phyloP scores from a whole-genome alignment of 2,113 vertebrate genomes.

The Pagrus major region DNA sequence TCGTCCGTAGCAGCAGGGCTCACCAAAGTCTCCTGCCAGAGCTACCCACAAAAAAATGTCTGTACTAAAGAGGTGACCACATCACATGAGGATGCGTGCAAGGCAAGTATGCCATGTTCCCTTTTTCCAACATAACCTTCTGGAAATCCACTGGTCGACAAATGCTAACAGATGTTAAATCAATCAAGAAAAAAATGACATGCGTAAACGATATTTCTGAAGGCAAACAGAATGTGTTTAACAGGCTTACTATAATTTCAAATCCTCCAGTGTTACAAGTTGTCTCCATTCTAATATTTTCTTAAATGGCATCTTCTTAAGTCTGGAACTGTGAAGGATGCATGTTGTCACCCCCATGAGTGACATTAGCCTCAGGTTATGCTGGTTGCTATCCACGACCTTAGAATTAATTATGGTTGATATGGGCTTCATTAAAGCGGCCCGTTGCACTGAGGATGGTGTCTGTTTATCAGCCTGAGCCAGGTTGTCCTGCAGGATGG shows the following conservation, averaged over 20 bases:
- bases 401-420: constrained; percentile 78
- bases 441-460: constrained; percentile 53
- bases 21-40: constrained; percentile 47
- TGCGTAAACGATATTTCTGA: constrained; percentile 26
- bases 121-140: constrained; percentile 43
- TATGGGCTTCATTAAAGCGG: constrained; percentile 67
- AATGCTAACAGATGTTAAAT: constrained; percentile 68
- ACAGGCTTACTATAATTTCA: constrained; percentile 18
- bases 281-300: constrained; percentile 38
- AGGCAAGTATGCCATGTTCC: constrained; percentile 55
- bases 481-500: constrained; percentile 63
- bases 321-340: constrained; percentile 15
- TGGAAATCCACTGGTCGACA: constrained; percentile 57
- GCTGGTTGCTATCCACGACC: constrained; percentile 63
- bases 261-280: not conserved
- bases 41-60: constrained; percentile 55
- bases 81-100: constrained; percentile 70
- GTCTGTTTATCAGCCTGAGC: constrained; percentile 71
- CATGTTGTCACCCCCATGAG: constrained; percentile 40
- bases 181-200: constrained; percentile 43
- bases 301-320: constrained; percentile 18
- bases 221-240: constrained; percentile 32
- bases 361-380: constrained; percentile 70
- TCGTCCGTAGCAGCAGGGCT: constrained; percentile 54
- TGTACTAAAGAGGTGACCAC: constrained; percentile 67